Evolutionary conservation across 1,140 invertebrate species (phyloP), one percentile per base, ranked within the genome.

Genomic region (Stenopsyche tienmushanensis): DNA sequence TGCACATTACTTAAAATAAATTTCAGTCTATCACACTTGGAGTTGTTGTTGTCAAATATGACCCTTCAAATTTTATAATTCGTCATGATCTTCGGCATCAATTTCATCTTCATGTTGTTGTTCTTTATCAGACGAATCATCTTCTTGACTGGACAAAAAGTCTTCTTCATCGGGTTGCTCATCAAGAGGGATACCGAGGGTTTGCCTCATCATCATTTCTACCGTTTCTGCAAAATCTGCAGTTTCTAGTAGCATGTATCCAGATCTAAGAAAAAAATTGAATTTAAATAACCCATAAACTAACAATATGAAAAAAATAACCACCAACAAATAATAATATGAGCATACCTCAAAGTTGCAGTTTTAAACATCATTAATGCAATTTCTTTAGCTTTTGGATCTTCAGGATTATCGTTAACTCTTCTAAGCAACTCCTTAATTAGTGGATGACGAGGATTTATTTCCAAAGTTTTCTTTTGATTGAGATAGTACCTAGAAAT

Each of bases 391-490:
- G 96, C 93, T 1, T 82, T 86, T 26, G 85, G 78, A 80, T 98
- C 96, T 18, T 87, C 84, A 42, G 88, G 80, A 73, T 96, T 89
- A 63, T 87, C 84, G 64, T 90, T 88, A 1, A 99, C 88, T 71
- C 93, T 83, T 41, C 86, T 85, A 70, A 98, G 80, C 44, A 99
- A 80, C 78, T 99, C 95, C 71, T 90, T 91, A 66, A 99, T 91
- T 2, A 99, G 80, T 9, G 97, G 97, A 88, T 99, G 98, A 34
- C 94, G 83, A 15, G 97, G 96, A 81, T 99, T 99, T 59, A 99
- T 90, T 83, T 99, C 98, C 53, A 99, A 76, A 17, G 92, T 96
- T 79, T 99, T 99, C 85, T 98, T 99, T 79, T 99, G 96, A 69
- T 88, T 92, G 9, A 97, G 81, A 75, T 99, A 98, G 78, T 96